Base-by-base conservation (phyloP, 2,113 vertebrate species). In the Barbus barbus region DNA sequence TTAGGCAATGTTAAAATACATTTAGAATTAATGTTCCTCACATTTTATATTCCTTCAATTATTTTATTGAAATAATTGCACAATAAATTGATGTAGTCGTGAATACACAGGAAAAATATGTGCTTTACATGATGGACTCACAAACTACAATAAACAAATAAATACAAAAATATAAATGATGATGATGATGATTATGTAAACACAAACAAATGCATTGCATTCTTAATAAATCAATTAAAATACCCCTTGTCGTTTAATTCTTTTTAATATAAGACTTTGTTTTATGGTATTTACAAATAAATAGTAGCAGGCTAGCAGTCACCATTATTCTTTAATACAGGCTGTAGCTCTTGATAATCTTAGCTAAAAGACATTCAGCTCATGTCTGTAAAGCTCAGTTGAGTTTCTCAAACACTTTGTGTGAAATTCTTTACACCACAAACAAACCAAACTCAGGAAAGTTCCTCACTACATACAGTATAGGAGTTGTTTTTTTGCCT, bases 351-450 rank as follows among this genome's bases (percentile, higher is more conserved):
- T 31, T 31, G 31, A 4, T 76, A 20, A 31, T 33, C 20, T 24
- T 44, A 14, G 3, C 24, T 78, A 14, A 41, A 78, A 61, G 13
- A 61, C n/a, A 41, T 41, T 24, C 36, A 38, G 5, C 67, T 11
- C 36, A 74, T 28, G 46, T 28, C 63, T 36, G 26, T 24, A n/a
- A 51, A 44, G 13, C 82, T 44, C 72, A 75, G 72, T 24, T 61
- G 53, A 41, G 16, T 74, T 60, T 31, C 20, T 22, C 63, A 36
- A 69, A 24, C 60, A 20, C 79, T n/a, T 81, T 75, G 31, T 69
- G 84, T 77, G 61, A 82, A 78, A 82, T 58, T 71, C 46, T 38
- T 73, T 61, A 78, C 38, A 74, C 16, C 28, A 61, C 20, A 16
- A 74, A 48, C 63, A 53, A 48, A 33, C 20, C 41, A 48, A 67